Conservation (phyloP, 1,140 invertebrate genomes). For the Drosophila repleta region DNA sequence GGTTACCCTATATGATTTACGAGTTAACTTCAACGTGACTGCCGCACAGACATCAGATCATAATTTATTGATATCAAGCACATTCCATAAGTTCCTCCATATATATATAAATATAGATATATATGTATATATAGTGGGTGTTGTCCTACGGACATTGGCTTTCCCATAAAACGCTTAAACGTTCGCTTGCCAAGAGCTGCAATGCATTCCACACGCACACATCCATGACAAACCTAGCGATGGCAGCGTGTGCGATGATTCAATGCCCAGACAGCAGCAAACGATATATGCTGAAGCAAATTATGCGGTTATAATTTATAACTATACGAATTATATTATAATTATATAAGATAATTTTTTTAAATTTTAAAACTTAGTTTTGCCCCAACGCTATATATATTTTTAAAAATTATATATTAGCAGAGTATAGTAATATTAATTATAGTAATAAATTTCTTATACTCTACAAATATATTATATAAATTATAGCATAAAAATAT, state of each 20-base stretch:
- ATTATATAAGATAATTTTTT: too few relatives aligned
- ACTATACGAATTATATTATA: too few relatives aligned
- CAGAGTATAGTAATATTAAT: too few relatives aligned
- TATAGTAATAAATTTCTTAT: too few relatives aligned
- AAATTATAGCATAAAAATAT: too few relatives aligned
- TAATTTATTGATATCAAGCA: slow-evolving; percentile 76
- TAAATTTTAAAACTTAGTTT: too few relatives aligned
- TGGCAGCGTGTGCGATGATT: neutral
- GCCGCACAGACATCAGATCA: slow-evolving; percentile 65
- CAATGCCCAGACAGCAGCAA: neutral
- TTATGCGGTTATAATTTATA: slow-evolving; percentile 5
- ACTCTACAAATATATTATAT: too few relatives aligned
- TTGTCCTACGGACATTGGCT: slow-evolving; percentile 8
- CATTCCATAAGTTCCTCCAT: slow-evolving; percentile 53
- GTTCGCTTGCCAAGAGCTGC: neutral
- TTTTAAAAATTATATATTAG: too few relatives aligned
- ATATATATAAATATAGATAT: too few relatives aligned
- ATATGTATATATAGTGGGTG: slow-evolving; percentile 25
- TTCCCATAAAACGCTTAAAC: slow-evolving; percentile 13
- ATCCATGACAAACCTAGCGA: neutral
- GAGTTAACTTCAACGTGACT: slow-evolving; percentile 46
- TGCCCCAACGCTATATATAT: too few relatives aligned
- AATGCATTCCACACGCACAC: slow-evolving; percentile 3
- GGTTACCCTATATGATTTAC: slow-evolving; percentile 70
- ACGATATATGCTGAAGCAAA: neutral